Evolutionary conservation across 2,888 invertebrate genomes (phyloP).

Genomic region (Hoplodrina ambigua): DNA sequence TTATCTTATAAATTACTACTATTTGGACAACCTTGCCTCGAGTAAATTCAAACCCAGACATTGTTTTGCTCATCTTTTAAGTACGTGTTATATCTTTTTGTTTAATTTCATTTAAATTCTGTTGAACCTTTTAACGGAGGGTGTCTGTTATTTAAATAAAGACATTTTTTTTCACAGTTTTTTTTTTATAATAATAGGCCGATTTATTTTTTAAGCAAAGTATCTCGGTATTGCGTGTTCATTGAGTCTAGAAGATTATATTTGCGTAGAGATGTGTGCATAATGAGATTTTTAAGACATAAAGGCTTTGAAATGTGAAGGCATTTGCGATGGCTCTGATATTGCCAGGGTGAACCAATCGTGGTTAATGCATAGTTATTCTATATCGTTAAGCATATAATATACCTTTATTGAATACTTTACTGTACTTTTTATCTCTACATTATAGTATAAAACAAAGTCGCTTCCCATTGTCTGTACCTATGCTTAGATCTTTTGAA

Average conservation of each 20-base stretch:
- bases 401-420: too few species aligned
- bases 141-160: slow-evolving; percentile 22
- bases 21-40: slow-evolving; percentile 5
- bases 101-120: slow-evolving; percentile 12
- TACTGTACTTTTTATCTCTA: too few species aligned
- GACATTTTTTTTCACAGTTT: background rate
- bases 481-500: too few species aligned
- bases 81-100: background rate
- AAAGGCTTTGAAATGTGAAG: too few species aligned
- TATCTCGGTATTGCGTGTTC: slow-evolving; percentile 19
- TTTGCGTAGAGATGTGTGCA: background rate
- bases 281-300: too few species aligned
- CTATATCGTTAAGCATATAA: too few species aligned
- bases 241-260: slow-evolving; percentile 27
- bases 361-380: too few species aligned
- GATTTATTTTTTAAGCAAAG: slow-evolving; percentile 44
- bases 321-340: too few species aligned
- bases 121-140: slow-evolving; percentile 9
- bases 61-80: background rate
- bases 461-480: too few species aligned
- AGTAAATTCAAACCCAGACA: background rate
- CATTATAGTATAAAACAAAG: too few species aligned
- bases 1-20: background rate
- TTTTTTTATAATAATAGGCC: slow-evolving; percentile 4
- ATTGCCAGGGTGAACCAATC: too few species aligned